Conservation (phyloP, 2,888 invertebrate genomes). For the Atrina japonica region DNA sequence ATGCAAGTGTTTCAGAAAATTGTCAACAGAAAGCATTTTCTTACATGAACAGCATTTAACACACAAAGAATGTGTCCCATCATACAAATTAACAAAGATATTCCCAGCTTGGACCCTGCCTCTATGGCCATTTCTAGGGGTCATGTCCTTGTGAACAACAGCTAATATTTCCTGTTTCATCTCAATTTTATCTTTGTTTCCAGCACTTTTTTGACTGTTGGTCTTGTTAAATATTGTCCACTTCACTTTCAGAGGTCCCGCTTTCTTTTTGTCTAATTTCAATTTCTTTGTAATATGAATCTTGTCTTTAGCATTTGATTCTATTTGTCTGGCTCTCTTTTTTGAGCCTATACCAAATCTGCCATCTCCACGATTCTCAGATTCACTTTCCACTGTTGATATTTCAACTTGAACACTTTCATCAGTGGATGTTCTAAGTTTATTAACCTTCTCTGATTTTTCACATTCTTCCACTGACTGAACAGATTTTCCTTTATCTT, state of each 20-base stretch:
- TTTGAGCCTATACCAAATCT: background rate
- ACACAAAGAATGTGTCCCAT: slow-evolving; percentile 69
- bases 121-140: slow-evolving; percentile 43
- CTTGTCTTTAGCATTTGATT: slow-evolving; percentile 5
- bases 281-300: slow-evolving; percentile 20
- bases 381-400: slow-evolving; percentile 1
- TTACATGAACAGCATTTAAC: slow-evolving; percentile 74
- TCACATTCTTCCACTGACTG: background rate
- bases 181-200: slow-evolving; percentile 9
- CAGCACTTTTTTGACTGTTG: slow-evolving; percentile 14
- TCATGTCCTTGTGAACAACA: slow-evolving; percentile 67
- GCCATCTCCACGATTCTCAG: slow-evolving; percentile 22
- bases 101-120: slow-evolving; percentile 62
- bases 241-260: slow-evolving; percentile 42
- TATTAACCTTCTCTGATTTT: background rate
- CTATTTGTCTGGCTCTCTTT: slow-evolving; percentile 23
- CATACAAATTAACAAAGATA: slow-evolving; percentile 69
- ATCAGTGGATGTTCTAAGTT: slow-evolving; percentile 4
- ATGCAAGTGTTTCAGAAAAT: slow-evolving; percentile 75
- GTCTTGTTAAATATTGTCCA: slow-evolving; percentile 41
- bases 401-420: slow-evolving; percentile 13
- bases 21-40: slow-evolving; percentile 71
- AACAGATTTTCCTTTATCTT: slow-evolving; percentile 8
- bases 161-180: slow-evolving; percentile 39
- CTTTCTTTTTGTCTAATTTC: slow-evolving; percentile 27